A percentile compares a stretch with the other conserved stretches of the same genome.
Evolutionary conservation across 2,888 invertebrate genomes (phyloP).

Genomic region (Cylindroiulus punctatus): DNA sequence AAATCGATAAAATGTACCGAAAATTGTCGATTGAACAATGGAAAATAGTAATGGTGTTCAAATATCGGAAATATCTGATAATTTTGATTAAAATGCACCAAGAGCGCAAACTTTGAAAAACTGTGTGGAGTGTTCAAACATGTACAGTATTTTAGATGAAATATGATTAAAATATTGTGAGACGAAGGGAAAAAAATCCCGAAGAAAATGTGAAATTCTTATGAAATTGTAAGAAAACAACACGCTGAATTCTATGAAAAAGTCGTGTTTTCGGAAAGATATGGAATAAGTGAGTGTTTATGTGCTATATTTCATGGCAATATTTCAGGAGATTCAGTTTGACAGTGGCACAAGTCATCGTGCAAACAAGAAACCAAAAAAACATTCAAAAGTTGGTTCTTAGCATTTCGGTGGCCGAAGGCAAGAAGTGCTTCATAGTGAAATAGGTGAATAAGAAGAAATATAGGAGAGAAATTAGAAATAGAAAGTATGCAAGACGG

Average conservation of each 20-base stretch:
- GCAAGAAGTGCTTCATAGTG: neutral
- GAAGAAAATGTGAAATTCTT: neutral
- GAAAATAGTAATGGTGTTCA: neutral
- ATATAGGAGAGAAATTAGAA: neutral
- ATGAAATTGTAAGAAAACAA: neutral
- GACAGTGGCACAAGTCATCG: conserved; percentile 43
- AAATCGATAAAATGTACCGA: neutral
- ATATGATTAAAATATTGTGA: neutral
- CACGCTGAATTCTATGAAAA: neutral
- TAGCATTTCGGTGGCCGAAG: conserved; percentile 34
- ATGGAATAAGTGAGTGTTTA: conserved; percentile 31
- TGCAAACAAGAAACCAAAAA: conserved; percentile 3
- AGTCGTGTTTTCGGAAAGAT: neutral
- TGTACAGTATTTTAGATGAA: neutral
- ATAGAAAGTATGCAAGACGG: neutral
- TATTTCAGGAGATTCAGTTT: neutral
- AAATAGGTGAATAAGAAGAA: neutral
- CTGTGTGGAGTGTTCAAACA: neutral
- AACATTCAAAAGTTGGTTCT: neutral
- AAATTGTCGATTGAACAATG: neutral
- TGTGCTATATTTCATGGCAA: conserved; percentile 6
- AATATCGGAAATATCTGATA: neutral
- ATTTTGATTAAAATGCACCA: neutral
- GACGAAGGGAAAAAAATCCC: neutral
- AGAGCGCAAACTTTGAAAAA: neutral